Percentiles rank a stretch among this genome's conserved stretches.
Conservation (phyloP, 2,888 invertebrate species). For the Gonocerus acuteangulatus region DNA sequence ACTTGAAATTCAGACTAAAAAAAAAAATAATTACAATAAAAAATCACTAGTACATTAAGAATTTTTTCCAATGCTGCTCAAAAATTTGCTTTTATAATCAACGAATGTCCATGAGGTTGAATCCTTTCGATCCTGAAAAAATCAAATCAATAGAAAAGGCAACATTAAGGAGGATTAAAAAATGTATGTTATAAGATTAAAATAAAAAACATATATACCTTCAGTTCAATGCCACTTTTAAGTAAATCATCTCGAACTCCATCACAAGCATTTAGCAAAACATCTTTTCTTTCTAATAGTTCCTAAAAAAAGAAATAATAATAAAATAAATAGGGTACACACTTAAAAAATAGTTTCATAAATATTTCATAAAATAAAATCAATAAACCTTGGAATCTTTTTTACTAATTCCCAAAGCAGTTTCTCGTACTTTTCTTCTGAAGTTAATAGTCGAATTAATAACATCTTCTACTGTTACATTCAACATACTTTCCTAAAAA, state of each 20-base stretch:
- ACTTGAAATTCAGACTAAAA: too few species aligned
- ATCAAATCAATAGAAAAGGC: background rate
- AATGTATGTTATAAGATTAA: background rate
- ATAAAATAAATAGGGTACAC: background rate
- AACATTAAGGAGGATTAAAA: background rate
- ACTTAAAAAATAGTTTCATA: background rate
- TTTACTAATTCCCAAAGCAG: constrained; percentile 30
- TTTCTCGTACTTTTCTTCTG: constrained; percentile 34
- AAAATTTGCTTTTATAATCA: background rate
- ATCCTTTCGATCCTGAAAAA: background rate
- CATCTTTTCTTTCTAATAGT: constrained; percentile 18
- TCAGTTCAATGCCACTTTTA: constrained; percentile 57
- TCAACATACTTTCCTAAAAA: constrained; percentile 6
- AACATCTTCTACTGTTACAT: constrained; percentile 22
- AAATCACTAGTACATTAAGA: too few species aligned
- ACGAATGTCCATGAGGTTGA: background rate
- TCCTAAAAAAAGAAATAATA: constrained; percentile 17
- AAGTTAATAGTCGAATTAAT: constrained; percentile 36
- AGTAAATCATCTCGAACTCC: constrained; percentile 55
- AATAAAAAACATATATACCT: constrained; percentile 43
- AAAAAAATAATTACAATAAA: too few species aligned
- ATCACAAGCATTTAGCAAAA: constrained; percentile 60
- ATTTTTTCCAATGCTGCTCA: too few species aligned
- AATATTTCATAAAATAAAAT: background rate
- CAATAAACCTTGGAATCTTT: background rate